Evolutionary conservation across 2,888 invertebrate genomes (phyloP).

Genomic region (Sepiola atlantica): DNA sequence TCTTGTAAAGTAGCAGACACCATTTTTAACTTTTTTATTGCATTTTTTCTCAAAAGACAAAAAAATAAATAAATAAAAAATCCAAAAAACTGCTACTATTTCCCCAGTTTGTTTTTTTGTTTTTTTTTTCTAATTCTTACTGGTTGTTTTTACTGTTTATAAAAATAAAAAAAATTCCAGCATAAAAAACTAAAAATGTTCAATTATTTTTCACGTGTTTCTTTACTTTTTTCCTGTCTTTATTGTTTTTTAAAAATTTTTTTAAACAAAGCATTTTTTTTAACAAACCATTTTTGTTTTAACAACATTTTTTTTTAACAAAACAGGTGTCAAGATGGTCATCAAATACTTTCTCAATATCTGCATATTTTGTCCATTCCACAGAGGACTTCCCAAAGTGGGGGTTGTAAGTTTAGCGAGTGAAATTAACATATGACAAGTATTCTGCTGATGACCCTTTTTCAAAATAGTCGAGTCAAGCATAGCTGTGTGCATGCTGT

Average conservation of each 20-base stretch:
- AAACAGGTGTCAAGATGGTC: not conserved
- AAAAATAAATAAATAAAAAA: not conserved
- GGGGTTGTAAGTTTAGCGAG: too few species aligned
- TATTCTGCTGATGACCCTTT: too few species aligned
- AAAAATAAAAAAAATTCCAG: not conserved
- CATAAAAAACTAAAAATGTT: not conserved
- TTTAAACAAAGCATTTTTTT: too few species aligned
- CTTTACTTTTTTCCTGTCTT: not conserved
- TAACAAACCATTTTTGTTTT: too few species aligned
- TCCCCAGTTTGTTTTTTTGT: not conserved
- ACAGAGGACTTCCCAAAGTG: too few species aligned
- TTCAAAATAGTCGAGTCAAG: too few species aligned
- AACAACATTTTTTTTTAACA: not conserved
- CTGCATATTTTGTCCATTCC: too few species aligned
- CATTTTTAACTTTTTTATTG: conserved; percentile 32
- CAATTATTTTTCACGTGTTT: not conserved
- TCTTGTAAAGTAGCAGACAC: not conserved
- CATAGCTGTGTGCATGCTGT: too few species aligned
- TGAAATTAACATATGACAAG: too few species aligned
- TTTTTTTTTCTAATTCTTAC: not conserved
- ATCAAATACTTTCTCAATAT: too few species aligned
- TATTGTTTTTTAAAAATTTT: too few species aligned
- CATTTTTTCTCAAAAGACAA: not conserved
- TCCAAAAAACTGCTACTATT: not conserved
- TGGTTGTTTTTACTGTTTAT: conserved; percentile 12